These are phyloP conservation scores for Galaxias olidus DNA, from an alignment of 2,797 vertebrate genomes.

Conservation along the genomic window DNA sequence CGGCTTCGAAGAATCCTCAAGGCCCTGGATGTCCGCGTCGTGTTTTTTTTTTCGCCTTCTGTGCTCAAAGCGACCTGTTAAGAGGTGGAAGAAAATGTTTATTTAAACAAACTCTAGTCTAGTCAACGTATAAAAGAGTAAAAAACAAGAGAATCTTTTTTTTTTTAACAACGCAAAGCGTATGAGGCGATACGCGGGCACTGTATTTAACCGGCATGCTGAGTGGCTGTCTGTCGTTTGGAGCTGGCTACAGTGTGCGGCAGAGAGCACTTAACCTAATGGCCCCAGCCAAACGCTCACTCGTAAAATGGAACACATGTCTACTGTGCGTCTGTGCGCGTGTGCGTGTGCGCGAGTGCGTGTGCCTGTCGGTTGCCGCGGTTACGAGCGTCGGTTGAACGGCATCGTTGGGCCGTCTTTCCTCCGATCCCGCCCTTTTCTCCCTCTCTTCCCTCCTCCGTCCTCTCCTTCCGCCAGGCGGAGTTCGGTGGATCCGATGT, in stretches of 20 bases:
- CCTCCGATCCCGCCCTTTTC: background rate
- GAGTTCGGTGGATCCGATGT: slow-evolving; percentile 22
- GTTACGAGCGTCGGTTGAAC: slow-evolving; percentile 49
- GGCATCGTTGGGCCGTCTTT: slow-evolving; percentile 29
- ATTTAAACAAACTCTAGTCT: too few relatives aligned
- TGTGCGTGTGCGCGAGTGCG: slow-evolving; percentile 10
- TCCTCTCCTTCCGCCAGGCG: background rate
- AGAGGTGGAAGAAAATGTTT: too few relatives aligned
- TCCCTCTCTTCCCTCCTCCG: slow-evolving; percentile 2
- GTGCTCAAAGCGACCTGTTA: too few relatives aligned
- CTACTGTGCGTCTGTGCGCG: slow-evolving; percentile 13
- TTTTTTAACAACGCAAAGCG: too few relatives aligned
- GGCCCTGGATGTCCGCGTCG: too few relatives aligned
- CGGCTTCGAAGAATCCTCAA: too few relatives aligned
- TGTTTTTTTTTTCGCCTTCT: too few relatives aligned
- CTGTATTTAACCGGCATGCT: background rate
- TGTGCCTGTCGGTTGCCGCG: slow-evolving; percentile 3
- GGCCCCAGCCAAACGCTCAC: slow-evolving; percentile 14
- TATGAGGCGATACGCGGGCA: background rate
- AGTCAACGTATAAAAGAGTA: too few relatives aligned
- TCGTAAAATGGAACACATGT: slow-evolving; percentile 42
- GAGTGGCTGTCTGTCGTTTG: too few relatives aligned
- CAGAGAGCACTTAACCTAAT: slow-evolving; percentile 54
- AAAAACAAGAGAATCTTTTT: too few relatives aligned
- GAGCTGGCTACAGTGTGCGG: background rate